Evolutionary conservation across 2,797 vertebrate genomes (phyloP).

Genomic region (Lagodon rhomboides): DNA sequence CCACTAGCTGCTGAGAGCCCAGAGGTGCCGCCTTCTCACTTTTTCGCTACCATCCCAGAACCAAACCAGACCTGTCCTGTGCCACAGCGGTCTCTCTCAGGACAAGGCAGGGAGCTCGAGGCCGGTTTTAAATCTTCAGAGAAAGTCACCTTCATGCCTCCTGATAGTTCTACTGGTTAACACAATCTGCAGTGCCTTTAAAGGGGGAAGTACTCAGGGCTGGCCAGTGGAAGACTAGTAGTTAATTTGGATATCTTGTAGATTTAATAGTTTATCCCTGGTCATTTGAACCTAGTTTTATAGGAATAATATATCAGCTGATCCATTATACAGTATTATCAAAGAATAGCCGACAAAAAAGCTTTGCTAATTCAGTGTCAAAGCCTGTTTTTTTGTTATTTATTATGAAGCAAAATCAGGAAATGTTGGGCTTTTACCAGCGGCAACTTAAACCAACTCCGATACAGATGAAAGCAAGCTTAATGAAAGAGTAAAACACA

Average conservation of each 20-base stretch:
- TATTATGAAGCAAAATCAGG: too few species aligned
- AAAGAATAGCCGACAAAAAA: too few species aligned
- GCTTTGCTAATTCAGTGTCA: too few species aligned
- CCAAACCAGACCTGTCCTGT: conserved; percentile 18
- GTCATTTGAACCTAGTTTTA: conserved; percentile 21
- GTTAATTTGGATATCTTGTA: conserved; percentile 3
- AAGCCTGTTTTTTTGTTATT: too few species aligned
- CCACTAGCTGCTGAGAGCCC: conserved; percentile 19
- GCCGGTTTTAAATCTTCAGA: conserved; percentile 17
- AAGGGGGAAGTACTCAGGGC: conserved; percentile 36
- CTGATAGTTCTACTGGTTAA: conserved; percentile 80
- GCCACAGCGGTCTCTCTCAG: conserved; percentile 21
- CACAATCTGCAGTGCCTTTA: conserved; percentile 49
- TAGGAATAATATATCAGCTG: conserved; percentile 11
- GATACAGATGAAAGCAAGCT: too few species aligned
- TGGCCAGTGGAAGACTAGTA: conserved; percentile 1
- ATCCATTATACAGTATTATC: neutral
- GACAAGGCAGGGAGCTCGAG: conserved; percentile 26
- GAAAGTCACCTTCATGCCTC: conserved; percentile 61
- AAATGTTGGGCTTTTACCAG: too few species aligned
- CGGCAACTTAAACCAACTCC: too few species aligned
- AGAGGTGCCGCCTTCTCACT: conserved; percentile 7
- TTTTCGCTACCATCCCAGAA: conserved; percentile 26
- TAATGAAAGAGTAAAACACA: too few species aligned
- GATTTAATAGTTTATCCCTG: conserved; percentile 5